Evolutionary conservation across 2,113 vertebrate genomes (phyloP).

Genomic region (Dolichotis patagonum): DNA sequence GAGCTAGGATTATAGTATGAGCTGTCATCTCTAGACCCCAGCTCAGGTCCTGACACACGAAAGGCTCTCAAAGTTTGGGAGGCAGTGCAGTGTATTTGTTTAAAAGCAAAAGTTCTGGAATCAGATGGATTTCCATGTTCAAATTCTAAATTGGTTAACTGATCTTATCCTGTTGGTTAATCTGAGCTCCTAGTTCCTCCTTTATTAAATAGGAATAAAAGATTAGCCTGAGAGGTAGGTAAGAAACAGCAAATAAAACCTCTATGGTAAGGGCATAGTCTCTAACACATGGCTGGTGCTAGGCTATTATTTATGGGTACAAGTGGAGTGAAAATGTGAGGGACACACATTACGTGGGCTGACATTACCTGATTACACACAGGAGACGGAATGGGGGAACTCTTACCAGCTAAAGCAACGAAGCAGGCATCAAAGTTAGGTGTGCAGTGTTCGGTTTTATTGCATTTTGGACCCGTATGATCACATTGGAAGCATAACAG

Average conservation of each 20-base stretch:
- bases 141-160: not conserved
- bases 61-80: not conserved
- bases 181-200: not conserved
- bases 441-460: fast-evolving
- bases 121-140: not conserved
- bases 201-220: not conserved
- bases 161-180: not conserved
- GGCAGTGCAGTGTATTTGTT: not conserved
- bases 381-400: not conserved
- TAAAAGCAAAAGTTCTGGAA: not conserved
- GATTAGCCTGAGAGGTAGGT: not conserved
- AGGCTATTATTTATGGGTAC: not conserved
- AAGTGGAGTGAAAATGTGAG: not conserved
- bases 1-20: not conserved
- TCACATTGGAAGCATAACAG: not conserved
- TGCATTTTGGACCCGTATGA: fast-evolving
- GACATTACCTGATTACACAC: not conserved
- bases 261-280: not conserved
- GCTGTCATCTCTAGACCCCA: not conserved
- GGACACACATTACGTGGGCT: not conserved
- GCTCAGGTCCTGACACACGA: not conserved
- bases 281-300: not conserved
- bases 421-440: not conserved
- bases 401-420: slow-evolving; percentile 17
- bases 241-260: not conserved